Percentiles rank a stretch among this genome's conserved stretches.
These are phyloP conservation scores for Ceratina calcarata DNA, from an alignment of 1,140 invertebrate genomes.

Conservation along the genomic window DNA sequence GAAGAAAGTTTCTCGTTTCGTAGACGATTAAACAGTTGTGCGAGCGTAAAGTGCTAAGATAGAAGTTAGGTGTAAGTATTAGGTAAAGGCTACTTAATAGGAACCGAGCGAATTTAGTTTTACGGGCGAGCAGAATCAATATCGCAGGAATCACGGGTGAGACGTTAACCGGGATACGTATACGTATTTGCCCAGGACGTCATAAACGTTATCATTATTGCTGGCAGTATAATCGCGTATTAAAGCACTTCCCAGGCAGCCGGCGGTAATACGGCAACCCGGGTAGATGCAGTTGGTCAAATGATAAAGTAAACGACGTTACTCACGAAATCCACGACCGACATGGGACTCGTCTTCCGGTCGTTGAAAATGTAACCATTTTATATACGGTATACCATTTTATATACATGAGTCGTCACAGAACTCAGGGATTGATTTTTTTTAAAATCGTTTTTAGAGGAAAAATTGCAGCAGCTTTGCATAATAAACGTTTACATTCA, in stretches of 20 bases:
- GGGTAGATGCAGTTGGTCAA: background rate
- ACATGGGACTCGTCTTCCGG: background rate
- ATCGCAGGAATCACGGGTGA: background rate
- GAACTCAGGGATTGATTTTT: no score
- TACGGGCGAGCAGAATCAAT: slow-evolving; percentile 1
- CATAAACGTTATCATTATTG: slow-evolving; percentile 4
- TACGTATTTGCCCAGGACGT: background rate
- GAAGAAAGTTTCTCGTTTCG: background rate
- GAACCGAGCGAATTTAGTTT: slow-evolving; percentile 1
- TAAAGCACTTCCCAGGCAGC: background rate
- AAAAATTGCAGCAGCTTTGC: no score
- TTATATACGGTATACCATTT: background rate
- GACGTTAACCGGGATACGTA: background rate
- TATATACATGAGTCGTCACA: background rate
- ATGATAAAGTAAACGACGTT: slow-evolving; percentile 8
- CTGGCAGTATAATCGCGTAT: background rate
- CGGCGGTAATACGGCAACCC: background rate
- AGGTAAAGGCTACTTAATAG: background rate
- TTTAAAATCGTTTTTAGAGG: no score
- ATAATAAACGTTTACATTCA: no score
- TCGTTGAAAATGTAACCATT: background rate
- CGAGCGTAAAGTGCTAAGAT: background rate
- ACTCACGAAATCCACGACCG: background rate
- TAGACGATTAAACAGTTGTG: background rate
- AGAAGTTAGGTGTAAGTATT: background rate